Conservation (phyloP, 1,140 invertebrate genomes). For the Aphelinus atriplicis region DNA sequence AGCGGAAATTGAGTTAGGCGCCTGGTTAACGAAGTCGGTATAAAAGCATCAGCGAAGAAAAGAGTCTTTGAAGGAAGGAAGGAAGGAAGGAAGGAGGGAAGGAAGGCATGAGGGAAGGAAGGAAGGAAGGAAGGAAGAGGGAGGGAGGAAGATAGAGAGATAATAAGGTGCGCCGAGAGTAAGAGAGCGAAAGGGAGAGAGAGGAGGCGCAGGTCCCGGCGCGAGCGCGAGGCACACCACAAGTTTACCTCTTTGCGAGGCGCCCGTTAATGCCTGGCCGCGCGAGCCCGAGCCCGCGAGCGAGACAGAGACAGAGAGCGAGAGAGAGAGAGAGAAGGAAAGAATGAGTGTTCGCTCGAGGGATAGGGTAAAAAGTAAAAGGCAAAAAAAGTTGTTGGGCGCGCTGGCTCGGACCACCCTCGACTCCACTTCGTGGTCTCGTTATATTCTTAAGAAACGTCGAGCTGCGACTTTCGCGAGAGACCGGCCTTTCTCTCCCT, state of each 20-base stretch:
- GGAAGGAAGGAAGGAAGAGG: constrained; percentile 37
- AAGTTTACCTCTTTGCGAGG: constrained; percentile 53
- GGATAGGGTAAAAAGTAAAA: constrained; percentile 36
- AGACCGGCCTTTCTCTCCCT: no score
- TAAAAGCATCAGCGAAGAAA: no score
- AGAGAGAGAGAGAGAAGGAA: constrained; percentile 32
- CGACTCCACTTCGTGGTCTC: constrained; percentile 43
- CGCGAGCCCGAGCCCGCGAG: constrained; percentile 16
- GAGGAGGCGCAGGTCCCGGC: no score
- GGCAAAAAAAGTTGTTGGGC: constrained; percentile 42
- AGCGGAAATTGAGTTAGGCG: no score
- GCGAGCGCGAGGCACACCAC: constrained; percentile 15
- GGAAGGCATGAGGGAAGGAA: constrained; percentile 26
- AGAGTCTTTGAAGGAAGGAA: not conserved
- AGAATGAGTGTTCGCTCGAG: constrained; percentile 11
- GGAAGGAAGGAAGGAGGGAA: not conserved
- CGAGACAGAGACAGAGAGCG: constrained; percentile 35
- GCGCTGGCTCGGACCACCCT: constrained; percentile 38
- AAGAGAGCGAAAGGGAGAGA: constrained; percentile 37
- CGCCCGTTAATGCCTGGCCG: constrained; percentile 47
- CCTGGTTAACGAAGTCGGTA: no score
- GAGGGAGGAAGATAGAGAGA: constrained; percentile 48
- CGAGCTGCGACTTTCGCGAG: not conserved
- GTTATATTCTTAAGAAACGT: constrained; percentile 41
- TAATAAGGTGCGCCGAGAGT: constrained; percentile 49